phyloP scores from a whole-genome alignment of 2,888 invertebrate species.

The Lepas anatifera region DNA sequence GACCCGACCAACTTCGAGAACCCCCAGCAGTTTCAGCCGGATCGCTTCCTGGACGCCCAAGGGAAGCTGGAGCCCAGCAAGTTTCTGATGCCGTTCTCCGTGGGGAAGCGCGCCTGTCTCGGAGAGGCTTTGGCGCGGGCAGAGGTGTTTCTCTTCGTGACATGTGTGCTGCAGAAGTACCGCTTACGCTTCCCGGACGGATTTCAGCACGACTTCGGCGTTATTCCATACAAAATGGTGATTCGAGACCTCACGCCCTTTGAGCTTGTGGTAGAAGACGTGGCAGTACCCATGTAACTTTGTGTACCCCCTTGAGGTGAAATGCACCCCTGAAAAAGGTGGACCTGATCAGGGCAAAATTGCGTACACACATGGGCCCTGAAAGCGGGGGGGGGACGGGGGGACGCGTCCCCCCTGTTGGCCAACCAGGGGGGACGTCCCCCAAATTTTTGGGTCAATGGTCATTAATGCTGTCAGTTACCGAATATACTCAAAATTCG shows the following conservation, averaged over 20 bases:
- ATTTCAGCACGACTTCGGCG: slow-evolving; percentile 4
- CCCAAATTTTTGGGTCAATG: too few relatives aligned
- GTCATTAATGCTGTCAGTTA: too few relatives aligned
- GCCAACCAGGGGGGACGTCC: too few relatives aligned
- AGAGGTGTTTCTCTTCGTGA: slow-evolving; percentile 16
- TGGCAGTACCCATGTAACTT: too few relatives aligned
- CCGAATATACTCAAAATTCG: too few relatives aligned
- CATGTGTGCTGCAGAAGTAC: slow-evolving; percentile 11
- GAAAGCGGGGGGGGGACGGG: too few relatives aligned
- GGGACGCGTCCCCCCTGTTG: too few relatives aligned
- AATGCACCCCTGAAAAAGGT: too few relatives aligned
- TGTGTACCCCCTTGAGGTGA: too few relatives aligned
- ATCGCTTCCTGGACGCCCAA: slow-evolving; percentile 7
- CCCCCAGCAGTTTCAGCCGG: slow-evolving; percentile 16
- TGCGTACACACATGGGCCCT: too few relatives aligned
- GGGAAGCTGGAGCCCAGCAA: slow-evolving; percentile 11
- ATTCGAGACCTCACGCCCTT: neutral
- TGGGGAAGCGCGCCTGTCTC: slow-evolving; percentile 14
- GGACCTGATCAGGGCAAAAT: too few relatives aligned
- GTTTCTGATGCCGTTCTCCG: slow-evolving; percentile 14
- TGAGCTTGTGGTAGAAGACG: neutral
- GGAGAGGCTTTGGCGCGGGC: slow-evolving; percentile 14
- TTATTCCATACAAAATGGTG: neutral
- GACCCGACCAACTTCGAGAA: slow-evolving; percentile 12
- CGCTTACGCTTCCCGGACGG: neutral